These are phyloP conservation scores for Tenualosa thibaudeaui DNA, from an alignment of 2,797 vertebrate genomes.

Conservation along the genomic window DNA sequence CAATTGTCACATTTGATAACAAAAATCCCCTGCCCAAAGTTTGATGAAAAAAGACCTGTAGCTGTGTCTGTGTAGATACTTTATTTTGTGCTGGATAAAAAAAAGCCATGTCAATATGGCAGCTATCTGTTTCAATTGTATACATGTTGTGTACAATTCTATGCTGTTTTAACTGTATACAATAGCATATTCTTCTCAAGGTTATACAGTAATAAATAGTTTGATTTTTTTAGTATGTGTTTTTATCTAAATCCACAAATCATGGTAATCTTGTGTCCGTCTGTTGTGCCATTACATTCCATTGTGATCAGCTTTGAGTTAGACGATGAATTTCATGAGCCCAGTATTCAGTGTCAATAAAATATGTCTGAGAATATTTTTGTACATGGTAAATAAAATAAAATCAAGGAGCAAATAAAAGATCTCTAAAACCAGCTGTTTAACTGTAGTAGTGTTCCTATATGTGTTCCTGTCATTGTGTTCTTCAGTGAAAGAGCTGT, in stretches of 20 bases:
- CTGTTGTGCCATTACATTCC: background rate
- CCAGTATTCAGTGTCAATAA: conserved; percentile 6
- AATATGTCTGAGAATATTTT: conserved; percentile 20
- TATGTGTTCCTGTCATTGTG: background rate
- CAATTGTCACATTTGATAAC: background rate
- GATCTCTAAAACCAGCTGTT: background rate
- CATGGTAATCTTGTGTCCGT: background rate
- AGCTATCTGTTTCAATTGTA: conserved; percentile 15
- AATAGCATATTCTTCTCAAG: background rate
- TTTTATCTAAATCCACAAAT: background rate
- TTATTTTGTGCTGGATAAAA: background rate
- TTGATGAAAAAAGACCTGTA: background rate
- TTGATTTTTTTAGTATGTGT: background rate
- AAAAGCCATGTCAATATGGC: background rate
- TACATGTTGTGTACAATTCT: background rate
- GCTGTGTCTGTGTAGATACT: conserved; percentile 1
- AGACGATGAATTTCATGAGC: conserved; percentile 12
- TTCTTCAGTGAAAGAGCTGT: background rate
- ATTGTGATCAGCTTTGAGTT: background rate
- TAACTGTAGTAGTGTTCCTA: background rate
- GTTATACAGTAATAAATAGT: background rate
- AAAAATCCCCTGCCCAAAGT: background rate
- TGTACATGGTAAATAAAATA: conserved; percentile 5
- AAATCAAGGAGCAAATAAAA: background rate
- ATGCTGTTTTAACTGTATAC: conserved; percentile 10